Conservation (phyloP, 2,113 vertebrate genomes). For the Lanius ludovicianus region DNA sequence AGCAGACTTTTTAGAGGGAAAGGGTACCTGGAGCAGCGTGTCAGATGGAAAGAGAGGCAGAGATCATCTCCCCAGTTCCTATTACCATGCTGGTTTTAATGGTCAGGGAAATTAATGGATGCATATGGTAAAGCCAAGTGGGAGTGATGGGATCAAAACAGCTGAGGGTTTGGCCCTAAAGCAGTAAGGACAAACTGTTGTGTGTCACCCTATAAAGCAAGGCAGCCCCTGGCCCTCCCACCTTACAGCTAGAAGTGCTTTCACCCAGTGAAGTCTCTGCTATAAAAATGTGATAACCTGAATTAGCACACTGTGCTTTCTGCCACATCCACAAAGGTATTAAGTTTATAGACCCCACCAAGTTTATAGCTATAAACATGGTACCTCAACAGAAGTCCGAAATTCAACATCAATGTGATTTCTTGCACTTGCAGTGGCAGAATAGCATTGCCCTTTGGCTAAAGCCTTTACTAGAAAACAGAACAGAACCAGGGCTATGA, state of each 20-base stretch:
- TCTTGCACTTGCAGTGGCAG: not conserved
- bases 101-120: not conserved
- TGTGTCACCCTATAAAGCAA: not conserved
- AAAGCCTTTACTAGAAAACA: not conserved
- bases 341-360: not conserved
- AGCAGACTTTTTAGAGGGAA: not conserved
- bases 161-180: not conserved
- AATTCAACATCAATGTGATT: not conserved
- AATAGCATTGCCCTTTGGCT: not conserved
- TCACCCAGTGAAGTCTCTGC: not conserved
- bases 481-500: not conserved
- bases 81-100: not conserved
- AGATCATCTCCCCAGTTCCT: not conserved
- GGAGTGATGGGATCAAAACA: not conserved
- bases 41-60: not conserved
- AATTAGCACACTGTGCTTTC: not conserved
- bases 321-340: not conserved
- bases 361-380: not conserved
- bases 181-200: rapidly evolving
- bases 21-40: not conserved
- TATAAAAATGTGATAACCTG: not conserved
- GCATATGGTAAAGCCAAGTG: not conserved
- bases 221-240: not conserved
- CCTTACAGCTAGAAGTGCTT: not conserved
- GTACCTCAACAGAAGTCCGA: not conserved